Base-by-base conservation (phyloP, 2,888 invertebrate genomes). In the Argyra leucocephala region DNA sequence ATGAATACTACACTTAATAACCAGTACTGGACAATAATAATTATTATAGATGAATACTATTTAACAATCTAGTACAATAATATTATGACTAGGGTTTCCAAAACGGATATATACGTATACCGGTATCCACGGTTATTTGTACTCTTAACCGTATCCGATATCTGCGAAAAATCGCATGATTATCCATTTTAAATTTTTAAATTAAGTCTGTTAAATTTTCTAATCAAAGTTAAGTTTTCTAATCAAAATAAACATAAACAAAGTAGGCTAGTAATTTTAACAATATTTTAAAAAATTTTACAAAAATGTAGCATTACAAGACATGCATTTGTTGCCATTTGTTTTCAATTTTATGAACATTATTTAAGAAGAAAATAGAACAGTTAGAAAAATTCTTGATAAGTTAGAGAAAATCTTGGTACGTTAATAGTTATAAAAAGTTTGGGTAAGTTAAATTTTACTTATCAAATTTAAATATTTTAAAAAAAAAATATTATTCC, bases 61-160 rank as follows among this genome's bases (percentile, higher is more conserved):
- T n/a, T n/a, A n/a, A n/a, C n/a, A n/a, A n/a, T n/a, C n/a, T n/a
- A n/a, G n/a, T n/a, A n/a, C n/a, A n/a, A n/a, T n/a, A n/a, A n/a
- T n/a, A n/a, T n/a, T n/a, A n/a, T n/a, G n/a, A n/a, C n/a, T n/a
- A n/a, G n/a, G 15, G 57, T 15, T 57, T 57, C 57, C 57, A 57
- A 26, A 26, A 26, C 26, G 4, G 26, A 26, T 57, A 21, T 57
- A 57, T 57, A n/a, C 21, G 57, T 57, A 57, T 57, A n/a, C 21
- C 57, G 57, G 48, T 48, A 48, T 37, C 48, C 48, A n/a, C 57
- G 57, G 57, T 57, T 57, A 57, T 57, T 57, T 57, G 6, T 57
- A 57, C 57, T n/a, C n/a, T 57, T 57, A 57, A 57, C 57, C 57
- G 21, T 57, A 57, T 57, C 57, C 57, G 57, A 57, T 57, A 57